phyloP scores from a whole-genome alignment of 2,888 invertebrate genomes.

The Drosophila histrio region DNA sequence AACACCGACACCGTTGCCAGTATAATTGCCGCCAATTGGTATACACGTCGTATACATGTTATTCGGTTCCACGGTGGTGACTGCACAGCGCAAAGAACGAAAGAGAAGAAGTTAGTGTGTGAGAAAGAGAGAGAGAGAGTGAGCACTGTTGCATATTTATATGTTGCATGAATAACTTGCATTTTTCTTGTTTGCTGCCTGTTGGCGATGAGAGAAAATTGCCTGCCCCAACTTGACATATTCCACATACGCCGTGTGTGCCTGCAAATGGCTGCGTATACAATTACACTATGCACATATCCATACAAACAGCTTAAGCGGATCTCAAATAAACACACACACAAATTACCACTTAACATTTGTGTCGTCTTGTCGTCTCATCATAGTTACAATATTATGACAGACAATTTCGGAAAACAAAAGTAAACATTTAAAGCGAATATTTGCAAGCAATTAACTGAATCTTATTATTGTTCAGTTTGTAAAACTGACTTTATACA shows the following conservation, averaged over 20 bases:
- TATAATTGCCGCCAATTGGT: constrained; percentile 85
- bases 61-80: constrained; percentile 84
- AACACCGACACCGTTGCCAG: constrained; percentile 75
- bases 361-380: too few relatives aligned
- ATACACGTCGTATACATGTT: constrained; percentile 85
- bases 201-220: constrained; percentile 1
- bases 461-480: too few relatives aligned
- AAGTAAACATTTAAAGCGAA: too few relatives aligned
- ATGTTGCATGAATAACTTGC: constrained; percentile 1
- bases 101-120: too few relatives aligned
- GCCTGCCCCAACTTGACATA: constrained; percentile 4
- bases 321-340: not conserved
- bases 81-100: constrained; percentile 55
- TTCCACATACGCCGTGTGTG: constrained; percentile 26
- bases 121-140: constrained; percentile 3
- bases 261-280: not conserved
- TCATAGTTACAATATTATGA: too few relatives aligned
- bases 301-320: not conserved
- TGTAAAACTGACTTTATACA: too few relatives aligned
- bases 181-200: constrained; percentile 16
- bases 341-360: not conserved
- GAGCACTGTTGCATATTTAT: constrained; percentile 44
- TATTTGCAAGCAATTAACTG: too few relatives aligned
- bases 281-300: not conserved
- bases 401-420: too few relatives aligned